These are phyloP conservation scores for Nettapus auritus DNA, from an alignment of 2,113 vertebrate genomes.

Conservation along the genomic window DNA sequence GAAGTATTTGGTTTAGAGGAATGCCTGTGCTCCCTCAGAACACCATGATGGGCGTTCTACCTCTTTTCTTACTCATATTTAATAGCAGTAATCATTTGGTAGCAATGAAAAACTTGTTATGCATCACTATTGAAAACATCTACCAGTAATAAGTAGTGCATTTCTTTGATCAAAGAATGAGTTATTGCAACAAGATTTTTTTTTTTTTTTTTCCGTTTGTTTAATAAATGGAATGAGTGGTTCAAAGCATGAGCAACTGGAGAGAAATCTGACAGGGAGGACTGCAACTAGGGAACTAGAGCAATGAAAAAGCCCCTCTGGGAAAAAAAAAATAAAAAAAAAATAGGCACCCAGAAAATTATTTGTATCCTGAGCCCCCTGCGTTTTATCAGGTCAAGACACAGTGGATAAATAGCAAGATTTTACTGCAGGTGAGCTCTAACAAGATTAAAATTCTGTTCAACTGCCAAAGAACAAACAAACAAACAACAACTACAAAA, in stretches of 20 bases:
- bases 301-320: neutral
- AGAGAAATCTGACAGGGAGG: neutral
- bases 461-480: neutral
- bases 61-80: neutral
- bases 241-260: neutral
- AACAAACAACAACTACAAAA: neutral
- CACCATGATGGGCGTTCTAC: neutral
- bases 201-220: neutral
- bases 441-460: constrained; percentile 2
- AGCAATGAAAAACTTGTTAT: neutral
- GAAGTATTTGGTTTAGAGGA: neutral
- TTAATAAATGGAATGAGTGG: neutral
- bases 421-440: constrained; percentile 9
- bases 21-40: neutral
- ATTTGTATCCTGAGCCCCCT: neutral
- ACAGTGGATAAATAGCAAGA: neutral
- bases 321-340: neutral
- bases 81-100: neutral
- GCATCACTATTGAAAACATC: neutral
- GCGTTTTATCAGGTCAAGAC: constrained; percentile 1
- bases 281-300: neutral
- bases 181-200: neutral
- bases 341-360: neutral
- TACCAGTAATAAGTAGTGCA: neutral
- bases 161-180: neutral